Evolutionary conservation across 2,888 invertebrate species (phyloP).

Genomic region (Drosophila tanythrix): DNA sequence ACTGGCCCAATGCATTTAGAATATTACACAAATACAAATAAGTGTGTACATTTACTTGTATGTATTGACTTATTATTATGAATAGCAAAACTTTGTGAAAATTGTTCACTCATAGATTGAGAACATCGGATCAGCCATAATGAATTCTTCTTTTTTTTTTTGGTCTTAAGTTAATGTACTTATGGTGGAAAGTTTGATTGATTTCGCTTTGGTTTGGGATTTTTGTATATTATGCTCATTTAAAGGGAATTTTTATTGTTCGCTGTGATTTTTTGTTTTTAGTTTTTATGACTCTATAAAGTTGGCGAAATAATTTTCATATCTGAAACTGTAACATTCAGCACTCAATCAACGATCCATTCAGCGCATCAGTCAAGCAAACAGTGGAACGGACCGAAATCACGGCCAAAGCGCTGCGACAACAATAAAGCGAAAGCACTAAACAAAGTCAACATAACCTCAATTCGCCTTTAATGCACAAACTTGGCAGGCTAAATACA

Average conservation of each 20-base stretch:
- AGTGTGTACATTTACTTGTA: neutral
- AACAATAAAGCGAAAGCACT: conserved; percentile 61
- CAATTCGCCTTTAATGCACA: conserved; percentile 60
- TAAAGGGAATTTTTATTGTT: neutral
- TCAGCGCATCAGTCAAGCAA: conserved; percentile 61
- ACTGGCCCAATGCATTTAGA: neutral
- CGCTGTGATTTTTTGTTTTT: neutral
- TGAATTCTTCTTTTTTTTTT: neutral
- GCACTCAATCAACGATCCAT: conserved; percentile 63
- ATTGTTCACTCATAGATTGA: neutral
- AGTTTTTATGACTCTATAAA: conserved; percentile 12
- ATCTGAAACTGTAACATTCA: conserved; percentile 46
- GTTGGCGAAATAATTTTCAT: conserved; percentile 17
- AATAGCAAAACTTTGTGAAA: neutral
- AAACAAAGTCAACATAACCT: conserved; percentile 71
- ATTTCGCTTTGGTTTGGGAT: neutral
- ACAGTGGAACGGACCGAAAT: conserved; percentile 38
- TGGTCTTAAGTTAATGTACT: neutral
- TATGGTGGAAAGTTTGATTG: neutral
- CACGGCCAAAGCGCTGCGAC: conserved; percentile 30
- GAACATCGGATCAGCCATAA: neutral
- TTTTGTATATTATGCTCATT: neutral
- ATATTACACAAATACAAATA: neutral
- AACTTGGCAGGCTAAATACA: conserved; percentile 52
- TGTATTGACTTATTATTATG: neutral